Conservation (phyloP, 2,113 vertebrate genomes). For the Austrofundulus limnaeus region DNA sequence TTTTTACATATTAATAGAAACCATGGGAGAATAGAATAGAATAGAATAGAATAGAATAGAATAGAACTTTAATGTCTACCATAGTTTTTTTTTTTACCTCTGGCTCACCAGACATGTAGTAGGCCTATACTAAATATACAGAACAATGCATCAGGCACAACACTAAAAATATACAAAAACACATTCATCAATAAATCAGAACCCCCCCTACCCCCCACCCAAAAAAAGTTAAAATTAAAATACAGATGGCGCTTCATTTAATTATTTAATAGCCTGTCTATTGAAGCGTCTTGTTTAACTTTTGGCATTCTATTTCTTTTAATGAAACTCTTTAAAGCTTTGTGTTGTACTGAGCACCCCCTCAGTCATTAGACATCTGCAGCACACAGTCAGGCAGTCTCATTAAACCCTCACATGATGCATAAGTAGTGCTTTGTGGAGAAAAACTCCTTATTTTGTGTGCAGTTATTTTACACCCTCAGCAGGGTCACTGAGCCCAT, state of each 20-base stretch:
- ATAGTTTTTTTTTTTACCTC: too few species aligned
- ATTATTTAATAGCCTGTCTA: not conserved
- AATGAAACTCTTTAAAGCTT: slow-evolving; percentile 9
- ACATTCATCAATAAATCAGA: too few species aligned
- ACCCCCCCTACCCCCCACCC: too few species aligned
- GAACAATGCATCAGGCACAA: too few species aligned
- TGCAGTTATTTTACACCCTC: not conserved
- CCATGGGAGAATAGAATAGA: too few species aligned
- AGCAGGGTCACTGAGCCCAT: slow-evolving; percentile 2
- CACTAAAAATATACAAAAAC: too few species aligned
- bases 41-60: too few species aligned
- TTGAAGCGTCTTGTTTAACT: not conserved
- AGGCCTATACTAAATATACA: too few species aligned
- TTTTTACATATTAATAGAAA: not conserved
- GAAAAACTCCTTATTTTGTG: not conserved
- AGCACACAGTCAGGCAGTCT: slow-evolving; percentile 1
- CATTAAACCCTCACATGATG: slow-evolving; percentile 11
- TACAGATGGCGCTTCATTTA: not conserved
- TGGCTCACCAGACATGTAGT: too few species aligned
- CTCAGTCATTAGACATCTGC: slow-evolving; percentile 12
- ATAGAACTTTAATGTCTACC: too few species aligned
- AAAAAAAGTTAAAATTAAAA: not conserved
- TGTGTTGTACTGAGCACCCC: not conserved
- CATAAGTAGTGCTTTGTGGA: slow-evolving; percentile 2
- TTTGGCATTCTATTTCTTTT: not conserved